Conservation (phyloP, 2,797 vertebrate species). For the Champsocephalus gunnari region DNA sequence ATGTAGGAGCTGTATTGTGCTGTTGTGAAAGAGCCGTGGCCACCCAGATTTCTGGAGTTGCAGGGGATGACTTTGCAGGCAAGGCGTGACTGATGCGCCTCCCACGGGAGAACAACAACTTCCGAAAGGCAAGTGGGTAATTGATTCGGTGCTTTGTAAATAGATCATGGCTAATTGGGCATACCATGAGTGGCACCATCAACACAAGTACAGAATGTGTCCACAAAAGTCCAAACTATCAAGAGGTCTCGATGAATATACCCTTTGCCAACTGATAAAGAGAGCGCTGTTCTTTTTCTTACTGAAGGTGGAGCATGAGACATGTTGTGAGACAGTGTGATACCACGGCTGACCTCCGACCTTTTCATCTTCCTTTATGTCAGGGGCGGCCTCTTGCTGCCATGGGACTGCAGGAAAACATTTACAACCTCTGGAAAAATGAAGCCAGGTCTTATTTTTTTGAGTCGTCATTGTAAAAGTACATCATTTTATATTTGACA, state of each 20-base stretch:
- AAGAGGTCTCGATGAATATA: constrained; percentile 6
- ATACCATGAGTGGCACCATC: constrained; percentile 55
- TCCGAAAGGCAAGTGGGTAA: constrained; percentile 79
- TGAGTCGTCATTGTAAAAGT: not conserved
- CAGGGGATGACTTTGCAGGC: constrained; percentile 73
- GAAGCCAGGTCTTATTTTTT: not conserved
- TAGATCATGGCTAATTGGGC: constrained; percentile 74
- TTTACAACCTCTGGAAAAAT: constrained; percentile 16
- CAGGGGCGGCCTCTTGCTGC: constrained; percentile 50
- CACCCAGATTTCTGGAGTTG: constrained; percentile 83
- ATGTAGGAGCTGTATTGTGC: constrained; percentile 81
- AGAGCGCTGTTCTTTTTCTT: constrained; percentile 5
- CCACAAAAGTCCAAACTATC: constrained; percentile 30
- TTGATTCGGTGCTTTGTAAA: constrained; percentile 80
- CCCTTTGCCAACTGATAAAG: not conserved
- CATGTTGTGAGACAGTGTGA: constrained; percentile 43
- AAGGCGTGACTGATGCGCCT: constrained; percentile 76
- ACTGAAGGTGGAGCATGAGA: constrained; percentile 28
- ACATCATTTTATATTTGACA: constrained; percentile 18
- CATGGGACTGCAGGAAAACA: constrained; percentile 15
- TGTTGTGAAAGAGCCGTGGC: constrained; percentile 79
- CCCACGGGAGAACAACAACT: constrained; percentile 76
- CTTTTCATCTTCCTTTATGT: constrained; percentile 49
- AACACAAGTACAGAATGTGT: constrained; percentile 47
- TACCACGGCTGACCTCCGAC: constrained; percentile 40